Conservation (phyloP, 2,888 invertebrate species). For the Cryptocheilus praepositus region DNA sequence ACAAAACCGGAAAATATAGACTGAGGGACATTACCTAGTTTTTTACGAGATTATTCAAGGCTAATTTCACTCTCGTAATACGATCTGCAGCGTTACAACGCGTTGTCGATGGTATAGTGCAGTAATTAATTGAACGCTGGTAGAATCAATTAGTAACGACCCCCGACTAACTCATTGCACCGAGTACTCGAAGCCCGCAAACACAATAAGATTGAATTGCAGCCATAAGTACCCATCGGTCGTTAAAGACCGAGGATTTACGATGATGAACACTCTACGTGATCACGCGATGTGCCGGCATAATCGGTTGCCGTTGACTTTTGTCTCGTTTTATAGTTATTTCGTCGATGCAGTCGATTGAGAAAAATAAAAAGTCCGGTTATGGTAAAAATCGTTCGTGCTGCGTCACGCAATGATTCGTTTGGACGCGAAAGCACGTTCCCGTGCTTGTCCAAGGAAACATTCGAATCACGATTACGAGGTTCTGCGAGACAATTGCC, state of each 20-base stretch:
- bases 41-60: no score
- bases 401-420: no score
- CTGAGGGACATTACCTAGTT: no score
- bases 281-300: slow-evolving; percentile 17
- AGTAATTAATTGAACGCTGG: slow-evolving; percentile 28
- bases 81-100: background rate
- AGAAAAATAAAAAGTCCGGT: no score
- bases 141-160: slow-evolving; percentile 33
- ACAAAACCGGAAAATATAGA: no score
- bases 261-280: slow-evolving; percentile 11
- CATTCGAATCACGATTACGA: no score
- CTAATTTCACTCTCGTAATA: background rate
- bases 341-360: background rate
- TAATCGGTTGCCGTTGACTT: slow-evolving; percentile 5
- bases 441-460: no score
- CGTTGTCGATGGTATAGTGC: background rate
- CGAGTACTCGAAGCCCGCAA: slow-evolving; percentile 13
- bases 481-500: no score
- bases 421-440: no score
- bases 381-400: no score
- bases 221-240: slow-evolving; percentile 19
- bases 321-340: background rate
- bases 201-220: slow-evolving; percentile 37
- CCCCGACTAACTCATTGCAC: slow-evolving; percentile 9
- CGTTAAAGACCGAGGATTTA: slow-evolving; percentile 29